Base-by-base conservation (phyloP, 2,797 vertebrate species). In the Pangasius larnaudii region DNA sequence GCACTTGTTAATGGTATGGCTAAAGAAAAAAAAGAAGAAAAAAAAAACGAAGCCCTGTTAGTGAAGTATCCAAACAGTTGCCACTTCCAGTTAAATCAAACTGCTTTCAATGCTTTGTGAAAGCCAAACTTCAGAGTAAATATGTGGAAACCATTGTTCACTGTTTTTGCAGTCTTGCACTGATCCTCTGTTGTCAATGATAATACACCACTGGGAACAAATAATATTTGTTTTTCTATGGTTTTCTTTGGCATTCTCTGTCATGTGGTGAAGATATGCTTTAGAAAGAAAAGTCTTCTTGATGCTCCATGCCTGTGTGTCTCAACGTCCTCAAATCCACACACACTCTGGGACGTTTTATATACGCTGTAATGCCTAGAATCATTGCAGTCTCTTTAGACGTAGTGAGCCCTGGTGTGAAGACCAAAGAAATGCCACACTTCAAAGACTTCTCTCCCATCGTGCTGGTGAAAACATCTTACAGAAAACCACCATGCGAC, bases 161-260 rank as follows among this genome's bases (percentile, higher is more conserved):
- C 42, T 88, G 63, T 53, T 65, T 85, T 89, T 83, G 30, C 42
- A 78, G 88, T 85, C 33, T 74, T 56, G 49, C 80, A 39, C 84
- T 46, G 61, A 61, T 39, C 27, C 84, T 89, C 69, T 89, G 85
- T 90, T 87, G 85, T 90, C 85, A 89, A 27, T 78, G 83, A 89
- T 89, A 88, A 90, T 86, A 88, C 87, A 84, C 87, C 78, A 74
- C 80, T 88, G 89, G 89, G 80, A 90, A 89, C 85, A 87, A 80
- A 89, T 87, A 91, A 90, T 91, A 90, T 89, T 91, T 86, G 81
- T 84, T 90, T 90, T 89, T 87, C 86, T 88, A 22, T 16, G 39
- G 78, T 85, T 89, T 90, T 82, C 84, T 87, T 90, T 88, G 89
- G 88, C 87, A 88, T 86, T 80, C 82, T 46, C 56, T 74, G 63